Conservation (phyloP, 2,888 invertebrate species). For the Ernsta delagoae region DNA sequence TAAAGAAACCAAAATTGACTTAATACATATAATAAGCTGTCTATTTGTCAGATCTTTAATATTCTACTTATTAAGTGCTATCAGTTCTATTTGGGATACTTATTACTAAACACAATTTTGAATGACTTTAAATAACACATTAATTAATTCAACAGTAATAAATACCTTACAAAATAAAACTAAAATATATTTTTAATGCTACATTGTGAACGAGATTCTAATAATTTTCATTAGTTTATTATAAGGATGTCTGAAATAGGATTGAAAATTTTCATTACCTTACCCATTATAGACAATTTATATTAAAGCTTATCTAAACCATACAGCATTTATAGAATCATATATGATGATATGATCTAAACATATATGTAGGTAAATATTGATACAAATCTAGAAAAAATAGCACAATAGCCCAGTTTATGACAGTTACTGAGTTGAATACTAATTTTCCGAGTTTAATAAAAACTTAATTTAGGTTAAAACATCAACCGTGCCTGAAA, state of each 20-base stretch:
- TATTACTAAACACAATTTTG: background rate
- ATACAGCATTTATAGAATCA: background rate
- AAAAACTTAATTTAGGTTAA: background rate
- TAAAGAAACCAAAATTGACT: constrained; percentile 43
- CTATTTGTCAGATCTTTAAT: background rate
- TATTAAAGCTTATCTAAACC: background rate
- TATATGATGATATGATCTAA: no score
- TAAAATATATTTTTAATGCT: constrained; percentile 11
- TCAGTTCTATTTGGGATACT: background rate
- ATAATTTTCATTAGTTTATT: constrained; percentile 17
- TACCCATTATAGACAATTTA: background rate
- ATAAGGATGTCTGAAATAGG: background rate
- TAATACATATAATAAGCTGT: no score
- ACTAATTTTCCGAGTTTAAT: background rate
- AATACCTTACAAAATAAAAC: constrained; percentile 21
- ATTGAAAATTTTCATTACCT: background rate
- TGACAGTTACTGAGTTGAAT: background rate
- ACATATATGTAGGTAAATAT: no score
- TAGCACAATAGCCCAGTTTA: constrained; percentile 3
- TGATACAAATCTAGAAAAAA: background rate
- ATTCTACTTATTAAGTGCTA: constrained; percentile 11
- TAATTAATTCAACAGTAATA: constrained; percentile 19
- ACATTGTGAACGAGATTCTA: constrained; percentile 25
- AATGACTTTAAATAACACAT: constrained; percentile 4
- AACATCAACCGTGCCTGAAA: background rate